phyloP scores from a whole-genome alignment of 2,113 vertebrate species.

The Hypanus sabinus region DNA sequence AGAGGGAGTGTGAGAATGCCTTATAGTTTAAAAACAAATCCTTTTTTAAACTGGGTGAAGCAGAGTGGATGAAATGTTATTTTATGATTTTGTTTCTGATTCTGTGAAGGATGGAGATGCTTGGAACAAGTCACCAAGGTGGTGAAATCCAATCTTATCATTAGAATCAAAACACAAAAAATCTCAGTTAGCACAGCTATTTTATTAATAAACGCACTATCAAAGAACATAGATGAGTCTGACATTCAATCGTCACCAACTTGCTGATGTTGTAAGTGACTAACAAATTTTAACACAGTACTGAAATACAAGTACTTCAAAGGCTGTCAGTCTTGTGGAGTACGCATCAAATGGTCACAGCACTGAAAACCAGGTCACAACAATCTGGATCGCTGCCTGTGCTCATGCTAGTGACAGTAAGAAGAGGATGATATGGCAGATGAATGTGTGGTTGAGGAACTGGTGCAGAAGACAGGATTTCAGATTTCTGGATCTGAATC shows the following conservation, averaged over 20 bases:
- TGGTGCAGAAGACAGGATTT: no score
- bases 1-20: background rate
- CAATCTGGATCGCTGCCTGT: no score
- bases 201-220: background rate
- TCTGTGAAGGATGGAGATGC: background rate
- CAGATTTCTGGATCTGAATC: no score
- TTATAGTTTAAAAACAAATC: background rate
- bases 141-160: background rate
- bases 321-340: background rate
- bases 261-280: background rate
- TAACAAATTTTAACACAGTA: background rate
- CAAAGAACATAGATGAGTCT: background rate
- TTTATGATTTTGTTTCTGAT: background rate
- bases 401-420: no score
- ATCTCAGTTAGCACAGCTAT: background rate
- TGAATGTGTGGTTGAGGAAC: no score
- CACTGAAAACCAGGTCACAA: conserved; percentile 49
- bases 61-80: background rate
- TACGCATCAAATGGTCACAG: background rate
- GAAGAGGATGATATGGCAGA: no score
- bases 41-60: background rate
- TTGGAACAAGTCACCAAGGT: background rate
- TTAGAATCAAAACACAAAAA: background rate
- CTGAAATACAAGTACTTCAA: background rate
- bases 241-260: background rate